phyloP scores from a whole-genome alignment of 1,140 invertebrate genomes.

The Drosophila ercepeae region DNA sequence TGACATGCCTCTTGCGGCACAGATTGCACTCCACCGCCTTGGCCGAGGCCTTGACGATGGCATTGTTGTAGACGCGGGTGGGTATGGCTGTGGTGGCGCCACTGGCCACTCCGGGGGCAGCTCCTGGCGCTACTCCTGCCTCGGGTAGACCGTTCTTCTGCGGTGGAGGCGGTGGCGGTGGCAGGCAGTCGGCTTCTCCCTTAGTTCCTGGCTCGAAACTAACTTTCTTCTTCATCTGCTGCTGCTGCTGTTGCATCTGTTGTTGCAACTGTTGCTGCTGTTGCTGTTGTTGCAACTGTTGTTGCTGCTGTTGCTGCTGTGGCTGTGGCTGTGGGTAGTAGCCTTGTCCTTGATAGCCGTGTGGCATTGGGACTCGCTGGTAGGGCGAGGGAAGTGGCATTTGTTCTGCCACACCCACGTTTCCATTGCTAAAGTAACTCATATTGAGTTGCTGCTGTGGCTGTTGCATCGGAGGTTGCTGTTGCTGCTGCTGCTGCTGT shows the following conservation, averaged over 20 bases:
- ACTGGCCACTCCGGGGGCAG: background rate
- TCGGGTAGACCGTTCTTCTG: conserved; percentile 65
- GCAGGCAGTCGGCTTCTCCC: conserved; percentile 85
- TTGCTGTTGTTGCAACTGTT: conserved; percentile 3
- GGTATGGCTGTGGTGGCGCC: conserved; percentile 78
- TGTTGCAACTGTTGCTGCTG: conserved; percentile 44
- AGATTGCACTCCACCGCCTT: conserved; percentile 89
- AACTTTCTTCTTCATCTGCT: conserved; percentile 86
- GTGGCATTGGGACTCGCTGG: conserved; percentile 85
- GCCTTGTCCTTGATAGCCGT: conserved; percentile 74
- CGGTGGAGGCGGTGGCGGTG: conserved; percentile 67
- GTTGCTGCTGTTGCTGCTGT: conserved; percentile 41
- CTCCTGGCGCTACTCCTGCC: background rate
- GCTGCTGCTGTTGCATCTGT: conserved; percentile 15
- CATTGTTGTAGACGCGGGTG: conserved; percentile 77
- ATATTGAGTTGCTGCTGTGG: conserved; percentile 83
- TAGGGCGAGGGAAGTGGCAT: conserved; percentile 81
- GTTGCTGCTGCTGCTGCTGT: conserved; percentile 81
- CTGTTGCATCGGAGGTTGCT: conserved; percentile 50
- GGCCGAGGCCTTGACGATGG: conserved; percentile 85
- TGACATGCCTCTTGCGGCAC: conserved; percentile 92
- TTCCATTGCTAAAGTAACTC: conserved; percentile 70
- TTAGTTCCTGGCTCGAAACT: conserved; percentile 88
- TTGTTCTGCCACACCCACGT: conserved; percentile 43
- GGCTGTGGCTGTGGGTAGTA: conserved; percentile 24